Base-by-base conservation (phyloP, 2,888 invertebrate species). In the Barypeithes pellucidus region DNA sequence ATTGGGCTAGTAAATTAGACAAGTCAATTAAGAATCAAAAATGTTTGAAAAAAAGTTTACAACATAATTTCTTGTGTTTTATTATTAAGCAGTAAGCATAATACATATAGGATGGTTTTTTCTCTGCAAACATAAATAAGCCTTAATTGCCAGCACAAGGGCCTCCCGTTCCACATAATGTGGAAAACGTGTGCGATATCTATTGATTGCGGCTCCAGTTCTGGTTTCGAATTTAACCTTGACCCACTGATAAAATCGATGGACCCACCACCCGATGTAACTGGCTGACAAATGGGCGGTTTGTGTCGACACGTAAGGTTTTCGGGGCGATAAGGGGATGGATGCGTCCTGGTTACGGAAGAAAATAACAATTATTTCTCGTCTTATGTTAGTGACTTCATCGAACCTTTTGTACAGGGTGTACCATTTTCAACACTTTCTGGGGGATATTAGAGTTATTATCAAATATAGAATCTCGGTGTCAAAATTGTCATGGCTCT, bases 221-320 rank as follows among this genome's bases (percentile, higher is more conserved):
- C 45, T 45, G 45, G 29, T 22, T 29, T 22, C 24, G 16, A 16
- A 43, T 47, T 45, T 43, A 62, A 11, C 62, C 62, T 62, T 62
- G 62, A 45, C 62, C 62, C 29, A 62, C 45, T 62, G 45, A 24
- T 43, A 29, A 45, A 62, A 62, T 62, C 62, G 62, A 62, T 62
- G n/a, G 8, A 20, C 29, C 29, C 45, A 12, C 14, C 29, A 41
- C 62, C 29, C 1, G 45, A 45, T 62, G 16, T 12, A 43, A 45
- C 45, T 45, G 16, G 45, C 29, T 62, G 22, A 45, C 62, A 62
- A 45, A 45, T 14, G 62, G 45, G n/a, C 8, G 41, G 7, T 61
- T 52, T 52, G 29, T 52, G 52, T 14, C 29, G 29, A 52, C 5
- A 52, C 14, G 5, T 24, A n/a, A 12, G n/a, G 9, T 2, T 20